phyloP scores from a whole-genome alignment of 2,113 vertebrate species.

The Catagonus wagneri region DNA sequence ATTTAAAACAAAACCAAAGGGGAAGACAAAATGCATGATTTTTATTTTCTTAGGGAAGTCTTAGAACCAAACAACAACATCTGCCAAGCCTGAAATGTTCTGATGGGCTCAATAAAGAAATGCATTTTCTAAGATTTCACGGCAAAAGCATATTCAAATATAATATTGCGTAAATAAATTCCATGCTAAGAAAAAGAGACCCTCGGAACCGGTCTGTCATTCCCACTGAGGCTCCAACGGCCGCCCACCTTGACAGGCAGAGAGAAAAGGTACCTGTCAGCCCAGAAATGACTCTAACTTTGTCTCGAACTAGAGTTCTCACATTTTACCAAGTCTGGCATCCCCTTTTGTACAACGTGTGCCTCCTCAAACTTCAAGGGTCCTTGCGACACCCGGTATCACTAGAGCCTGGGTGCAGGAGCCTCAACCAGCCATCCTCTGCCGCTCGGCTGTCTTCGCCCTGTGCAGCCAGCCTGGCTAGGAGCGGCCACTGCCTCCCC shows the following conservation, averaged over 20 bases:
- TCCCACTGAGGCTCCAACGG: rapidly evolving
- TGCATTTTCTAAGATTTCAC: neutral
- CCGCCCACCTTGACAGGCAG: neutral
- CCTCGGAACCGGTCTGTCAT: neutral
- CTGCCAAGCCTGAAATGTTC: conserved; percentile 10
- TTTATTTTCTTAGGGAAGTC: conserved; percentile 9
- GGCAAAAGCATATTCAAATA: conserved; percentile 38
- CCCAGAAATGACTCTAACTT: neutral
- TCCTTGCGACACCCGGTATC: neutral
- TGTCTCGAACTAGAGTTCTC: neutral
- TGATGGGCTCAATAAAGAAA: conserved; percentile 21
- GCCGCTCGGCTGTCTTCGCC: neutral
- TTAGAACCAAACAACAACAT: conserved; percentile 58
- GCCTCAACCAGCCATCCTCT: neutral
- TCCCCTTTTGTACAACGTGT: neutral
- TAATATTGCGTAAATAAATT: neutral
- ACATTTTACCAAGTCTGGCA: neutral
- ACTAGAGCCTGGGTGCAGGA: neutral
- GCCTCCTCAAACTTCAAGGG: neutral
- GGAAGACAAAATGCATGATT: conserved; percentile 14
- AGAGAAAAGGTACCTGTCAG: neutral
- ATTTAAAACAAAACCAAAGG: neutral
- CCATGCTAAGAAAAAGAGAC: neutral
- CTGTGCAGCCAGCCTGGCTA: neutral
- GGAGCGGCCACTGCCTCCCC: neutral